These are phyloP conservation scores for Heliconius ethilla DNA, from an alignment of 2,888 invertebrate species.

Conservation along the genomic window DNA sequence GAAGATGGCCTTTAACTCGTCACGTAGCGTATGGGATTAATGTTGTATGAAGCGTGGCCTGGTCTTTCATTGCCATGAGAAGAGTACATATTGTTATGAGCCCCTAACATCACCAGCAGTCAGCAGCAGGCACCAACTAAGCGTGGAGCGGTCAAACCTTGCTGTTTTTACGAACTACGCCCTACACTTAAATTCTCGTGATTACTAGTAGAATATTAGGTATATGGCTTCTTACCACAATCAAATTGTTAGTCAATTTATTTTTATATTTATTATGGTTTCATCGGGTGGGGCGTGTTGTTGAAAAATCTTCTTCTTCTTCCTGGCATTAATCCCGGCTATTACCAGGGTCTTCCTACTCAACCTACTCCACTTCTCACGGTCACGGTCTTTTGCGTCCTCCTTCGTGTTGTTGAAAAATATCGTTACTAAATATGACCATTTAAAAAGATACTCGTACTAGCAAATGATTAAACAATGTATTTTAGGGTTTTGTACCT, in stretches of 20 bases:
- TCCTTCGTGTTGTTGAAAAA: not conserved
- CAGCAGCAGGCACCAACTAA: not conserved
- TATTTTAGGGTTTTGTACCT: too few species aligned
- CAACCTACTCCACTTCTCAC: too few species aligned
- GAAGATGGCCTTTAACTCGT: not conserved
- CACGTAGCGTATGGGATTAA: not conserved
- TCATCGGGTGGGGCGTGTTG: not conserved
- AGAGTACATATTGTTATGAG: not conserved
- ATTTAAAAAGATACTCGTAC: not conserved
- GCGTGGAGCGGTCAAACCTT: not conserved
- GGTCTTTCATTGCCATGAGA: constrained; percentile 4
- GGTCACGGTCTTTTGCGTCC: too few species aligned
- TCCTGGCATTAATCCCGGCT: too few species aligned
- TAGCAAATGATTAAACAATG: not conserved
- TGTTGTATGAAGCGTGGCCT: not conserved
- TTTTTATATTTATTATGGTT: constrained; percentile 16
- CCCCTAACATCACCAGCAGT: not conserved
- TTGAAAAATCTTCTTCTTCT: not conserved
- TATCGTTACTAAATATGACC: not conserved
- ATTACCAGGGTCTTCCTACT: too few species aligned
- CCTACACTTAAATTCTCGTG: not conserved
- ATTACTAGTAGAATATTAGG: not conserved
- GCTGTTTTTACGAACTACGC: constrained; percentile 1
- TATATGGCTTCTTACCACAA: constrained; percentile 23
- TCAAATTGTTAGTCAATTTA: not conserved